These are phyloP conservation scores for Sardinella longiceps DNA, from an alignment of 2,797 vertebrate genomes.

Conservation along the genomic window DNA sequence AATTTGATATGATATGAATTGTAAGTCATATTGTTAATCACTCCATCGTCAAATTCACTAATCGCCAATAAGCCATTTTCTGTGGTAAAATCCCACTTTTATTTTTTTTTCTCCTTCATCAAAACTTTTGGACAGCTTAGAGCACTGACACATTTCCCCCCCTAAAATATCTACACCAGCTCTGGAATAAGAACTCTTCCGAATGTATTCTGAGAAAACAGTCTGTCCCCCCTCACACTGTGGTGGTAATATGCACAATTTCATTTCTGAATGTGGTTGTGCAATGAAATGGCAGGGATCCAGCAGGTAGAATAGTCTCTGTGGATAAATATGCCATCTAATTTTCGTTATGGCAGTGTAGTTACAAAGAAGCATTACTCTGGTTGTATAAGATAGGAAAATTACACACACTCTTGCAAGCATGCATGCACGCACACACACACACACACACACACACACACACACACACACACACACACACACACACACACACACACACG, in stretches of 20 bases:
- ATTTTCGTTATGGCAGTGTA: neutral
- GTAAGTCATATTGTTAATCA: neutral
- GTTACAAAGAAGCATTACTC: neutral
- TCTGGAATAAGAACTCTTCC: neutral
- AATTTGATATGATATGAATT: neutral
- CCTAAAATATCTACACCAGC: neutral
- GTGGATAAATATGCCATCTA: neutral
- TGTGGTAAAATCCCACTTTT: neutral
- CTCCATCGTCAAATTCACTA: neutral
- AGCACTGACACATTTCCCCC: neutral
- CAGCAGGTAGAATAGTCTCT: neutral
- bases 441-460: constrained; percentile 6
- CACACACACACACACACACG: neutral
- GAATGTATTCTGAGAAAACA: neutral
- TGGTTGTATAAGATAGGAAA: neutral
- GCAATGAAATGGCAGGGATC: neutral
- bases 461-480: neutral
- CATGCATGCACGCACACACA: neutral
- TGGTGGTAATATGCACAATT: neutral
- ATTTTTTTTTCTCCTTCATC: neutral
- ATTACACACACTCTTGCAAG: neutral
- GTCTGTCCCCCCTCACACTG: neutral
- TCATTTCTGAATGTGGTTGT: neutral
- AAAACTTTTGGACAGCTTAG: neutral
- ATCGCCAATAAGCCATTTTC: no score